Evolutionary conservation across 2,797 vertebrate genomes (phyloP), one percentile per base, ranked within the genome.

Genomic region (Scomberomorus guttatus): DNA sequence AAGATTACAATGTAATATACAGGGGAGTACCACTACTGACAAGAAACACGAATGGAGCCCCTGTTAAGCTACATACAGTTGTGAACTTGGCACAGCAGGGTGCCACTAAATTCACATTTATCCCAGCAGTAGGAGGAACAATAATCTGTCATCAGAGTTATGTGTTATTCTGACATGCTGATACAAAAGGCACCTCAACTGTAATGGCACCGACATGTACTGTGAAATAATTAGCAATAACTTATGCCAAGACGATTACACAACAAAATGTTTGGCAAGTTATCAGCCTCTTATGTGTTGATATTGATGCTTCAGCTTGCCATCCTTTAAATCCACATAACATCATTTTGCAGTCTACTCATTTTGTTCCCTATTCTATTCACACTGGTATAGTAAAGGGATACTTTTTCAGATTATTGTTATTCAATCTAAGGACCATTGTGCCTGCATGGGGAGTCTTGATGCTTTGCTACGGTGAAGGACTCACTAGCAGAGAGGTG

Each of bases 351-450:
- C 17, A n/a, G 64, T 69, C 32, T 67, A 12, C 20, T 58, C 12
- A 29, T 67, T 74, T 24, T 77, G 13, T 48, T 67, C 39, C 11
- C 7, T 57, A 29, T 72, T 71, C 67, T 52, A 46, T 72, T 61
- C 46, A 64, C 51, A 68, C 37, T 15, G 51, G 24, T 58, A 54
- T 9, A 32, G 58, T 46, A 79, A 79, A 68, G 37, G 39, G 48
- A 64, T 64, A 56, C 37, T 65, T 79, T 37, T 75, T 76, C 37
- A 70, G 57, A 83, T 69, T 69, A 73, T n/a, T 75, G 70, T 68
- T 68, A 76, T 78, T 86, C 68, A 84, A 76, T 79, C 58, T 65
- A 62, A 64, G 39, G 55, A 77, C 51, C 54, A 52, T 78, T 86
- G 73, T 34, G 48, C 57, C 77, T 5, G 46, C 46, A n/a, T 8